Percentiles rank a stretch among this genome's conserved stretches.
phyloP scores from a whole-genome alignment of 2,797 vertebrate genomes.

The Harpagifer antarcticus region DNA sequence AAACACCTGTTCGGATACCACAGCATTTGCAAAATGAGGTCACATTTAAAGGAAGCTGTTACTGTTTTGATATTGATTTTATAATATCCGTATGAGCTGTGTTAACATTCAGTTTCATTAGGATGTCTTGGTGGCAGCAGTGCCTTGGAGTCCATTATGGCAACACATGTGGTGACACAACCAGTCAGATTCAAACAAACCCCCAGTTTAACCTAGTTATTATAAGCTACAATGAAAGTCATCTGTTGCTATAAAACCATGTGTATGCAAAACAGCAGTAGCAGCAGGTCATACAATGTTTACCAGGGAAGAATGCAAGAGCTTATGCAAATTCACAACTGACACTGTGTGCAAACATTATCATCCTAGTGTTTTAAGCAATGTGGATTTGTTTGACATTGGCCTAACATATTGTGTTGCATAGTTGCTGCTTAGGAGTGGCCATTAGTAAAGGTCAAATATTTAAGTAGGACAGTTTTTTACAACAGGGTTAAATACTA shows the following conservation, averaged over 20 bases:
- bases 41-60: neutral
- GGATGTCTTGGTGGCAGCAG: neutral
- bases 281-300: neutral
- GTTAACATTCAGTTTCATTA: neutral
- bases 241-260: neutral
- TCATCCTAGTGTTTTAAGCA: neutral
- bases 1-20: neutral
- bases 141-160: neutral
- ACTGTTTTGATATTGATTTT: neutral
- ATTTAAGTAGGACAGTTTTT: neutral
- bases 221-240: slow-evolving; percentile 2
- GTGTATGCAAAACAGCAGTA: neutral
- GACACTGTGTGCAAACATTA: neutral
- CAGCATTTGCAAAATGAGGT: neutral
- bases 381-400: neutral
- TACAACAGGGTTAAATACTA: too few relatives aligned
- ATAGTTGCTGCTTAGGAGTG: neutral
- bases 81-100: neutral
- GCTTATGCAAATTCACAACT: neutral
- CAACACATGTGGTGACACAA: neutral
- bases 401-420: neutral
- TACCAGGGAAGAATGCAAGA: neutral
- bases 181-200: neutral
- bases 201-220: neutral
- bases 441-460: neutral